These are phyloP conservation scores for Clarias gariepinus DNA, from an alignment of 2,113 vertebrate species.

Conservation along the genomic window DNA sequence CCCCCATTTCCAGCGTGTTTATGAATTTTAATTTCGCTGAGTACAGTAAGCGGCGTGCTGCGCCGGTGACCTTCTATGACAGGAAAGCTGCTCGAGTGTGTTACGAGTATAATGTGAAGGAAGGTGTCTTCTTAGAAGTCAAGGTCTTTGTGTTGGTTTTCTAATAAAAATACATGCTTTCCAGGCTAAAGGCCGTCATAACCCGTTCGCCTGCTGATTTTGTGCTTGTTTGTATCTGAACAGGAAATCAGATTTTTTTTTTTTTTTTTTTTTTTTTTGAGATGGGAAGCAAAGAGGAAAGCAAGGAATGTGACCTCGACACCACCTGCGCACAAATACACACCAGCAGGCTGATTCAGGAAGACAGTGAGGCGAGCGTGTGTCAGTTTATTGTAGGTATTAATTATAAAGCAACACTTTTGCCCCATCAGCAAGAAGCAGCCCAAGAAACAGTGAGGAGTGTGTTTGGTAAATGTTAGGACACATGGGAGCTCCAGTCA, in stretches of 20 bases:
- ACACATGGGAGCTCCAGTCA: constrained; percentile 37
- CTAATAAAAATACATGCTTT: neutral
- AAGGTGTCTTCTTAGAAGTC: neutral
- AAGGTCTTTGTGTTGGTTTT: neutral
- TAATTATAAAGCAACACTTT: constrained; percentile 46
- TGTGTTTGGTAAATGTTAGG: constrained; percentile 37
- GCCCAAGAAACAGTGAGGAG: constrained; percentile 19
- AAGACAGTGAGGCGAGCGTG: constrained; percentile 17
- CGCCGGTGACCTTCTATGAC: constrained; percentile 13
- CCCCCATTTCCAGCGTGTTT: neutral
- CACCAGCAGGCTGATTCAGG: constrained; percentile 36
- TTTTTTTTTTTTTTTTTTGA: neutral
- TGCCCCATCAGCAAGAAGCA: constrained; percentile 49
- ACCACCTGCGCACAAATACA: neutral
- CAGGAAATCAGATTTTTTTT: constrained; percentile 38
- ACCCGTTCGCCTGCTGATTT: neutral
- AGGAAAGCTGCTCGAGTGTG: constrained; percentile 7
- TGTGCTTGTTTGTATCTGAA: neutral
- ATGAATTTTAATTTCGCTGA: neutral
- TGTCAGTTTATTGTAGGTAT: constrained; percentile 30
- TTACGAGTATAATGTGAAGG: neutral
- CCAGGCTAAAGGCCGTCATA: neutral
- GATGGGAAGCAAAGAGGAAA: constrained; percentile 46
- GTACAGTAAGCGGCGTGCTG: neutral
- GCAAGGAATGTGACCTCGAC: constrained; percentile 44